These are phyloP conservation scores for Osmerus eperlanus DNA, from an alignment of 2,113 vertebrate genomes.

Conservation along the genomic window DNA sequence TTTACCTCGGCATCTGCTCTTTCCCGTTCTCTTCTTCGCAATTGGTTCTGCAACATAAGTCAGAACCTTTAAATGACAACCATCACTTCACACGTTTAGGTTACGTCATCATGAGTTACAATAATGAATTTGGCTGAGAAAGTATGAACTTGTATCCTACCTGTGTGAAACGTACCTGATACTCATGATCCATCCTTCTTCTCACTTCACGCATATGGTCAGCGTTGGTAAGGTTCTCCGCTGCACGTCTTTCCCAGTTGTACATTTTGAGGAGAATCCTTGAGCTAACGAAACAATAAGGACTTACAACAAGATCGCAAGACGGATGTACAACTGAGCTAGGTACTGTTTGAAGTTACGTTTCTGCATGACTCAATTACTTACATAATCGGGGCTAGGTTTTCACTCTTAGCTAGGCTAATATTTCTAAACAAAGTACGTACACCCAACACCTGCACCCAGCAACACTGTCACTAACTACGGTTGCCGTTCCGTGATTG, in stretches of 20 bases:
- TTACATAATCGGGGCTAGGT: neutral
- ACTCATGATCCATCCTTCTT: slow-evolving; percentile 49
- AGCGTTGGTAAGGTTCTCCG: slow-evolving; percentile 49
- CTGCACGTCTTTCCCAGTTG: slow-evolving; percentile 44
- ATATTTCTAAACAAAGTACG: no score
- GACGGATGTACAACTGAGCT: slow-evolving; percentile 5
- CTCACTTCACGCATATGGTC: slow-evolving; percentile 49
- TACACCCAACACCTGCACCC: no score
- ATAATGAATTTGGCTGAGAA: neutral
- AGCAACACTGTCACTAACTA: no score
- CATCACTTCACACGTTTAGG: neutral
- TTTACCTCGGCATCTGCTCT: slow-evolving; percentile 12
- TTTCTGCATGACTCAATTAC: neutral
- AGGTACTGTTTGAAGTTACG: neutral
- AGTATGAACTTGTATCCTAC: neutral
- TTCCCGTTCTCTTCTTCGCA: slow-evolving; percentile 13
- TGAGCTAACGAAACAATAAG: neutral
- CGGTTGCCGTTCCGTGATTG: no score
- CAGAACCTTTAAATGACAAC: neutral
- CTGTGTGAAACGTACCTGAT: slow-evolving; percentile 47
- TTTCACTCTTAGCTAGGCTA: no score
- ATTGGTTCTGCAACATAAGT: slow-evolving; percentile 12
- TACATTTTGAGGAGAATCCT: slow-evolving; percentile 40
- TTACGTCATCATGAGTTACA: neutral
- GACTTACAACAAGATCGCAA: neutral